These are phyloP conservation scores for Leptinotarsa rubiginosa DNA, from an alignment of 2,888 invertebrate species.

Conservation along the genomic window DNA sequence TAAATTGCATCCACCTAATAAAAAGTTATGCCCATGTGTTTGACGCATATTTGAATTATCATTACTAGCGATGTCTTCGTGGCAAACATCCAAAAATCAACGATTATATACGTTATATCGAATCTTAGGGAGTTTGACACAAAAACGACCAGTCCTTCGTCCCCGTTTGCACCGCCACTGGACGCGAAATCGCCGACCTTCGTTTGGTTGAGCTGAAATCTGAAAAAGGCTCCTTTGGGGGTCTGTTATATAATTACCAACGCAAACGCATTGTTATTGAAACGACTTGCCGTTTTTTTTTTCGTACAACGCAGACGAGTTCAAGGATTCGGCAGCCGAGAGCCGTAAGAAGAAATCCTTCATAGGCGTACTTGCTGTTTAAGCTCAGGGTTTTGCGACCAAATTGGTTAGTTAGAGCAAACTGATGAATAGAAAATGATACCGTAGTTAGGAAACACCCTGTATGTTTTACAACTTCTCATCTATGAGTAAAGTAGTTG, in stretches of 20 bases:
- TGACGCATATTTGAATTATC: too few relatives aligned
- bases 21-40: too few relatives aligned
- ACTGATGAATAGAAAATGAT: too few relatives aligned
- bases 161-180: neutral
- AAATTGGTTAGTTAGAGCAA: too few relatives aligned
- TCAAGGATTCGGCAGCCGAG: slow-evolving; percentile 27
- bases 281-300: slow-evolving; percentile 8
- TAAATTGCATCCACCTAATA: too few relatives aligned
- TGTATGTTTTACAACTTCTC: too few relatives aligned
- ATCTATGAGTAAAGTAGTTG: too few relatives aligned
- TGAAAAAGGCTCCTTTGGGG: slow-evolving; percentile 30
- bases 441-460: too few relatives aligned
- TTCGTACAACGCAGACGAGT: slow-evolving; percentile 19
- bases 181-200: slow-evolving; percentile 25
- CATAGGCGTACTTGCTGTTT: neutral
- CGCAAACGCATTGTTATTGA: slow-evolving; percentile 36
- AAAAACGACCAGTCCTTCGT: neutral
- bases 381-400: neutral
- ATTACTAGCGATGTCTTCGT: too few relatives aligned
- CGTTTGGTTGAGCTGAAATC: slow-evolving; percentile 17
- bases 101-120: too few relatives aligned
- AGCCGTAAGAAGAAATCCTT: slow-evolving; percentile 4
- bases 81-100: too few relatives aligned
- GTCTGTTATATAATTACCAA: slow-evolving; percentile 38
- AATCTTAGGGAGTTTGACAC: too few relatives aligned